A percentile compares a stretch with the other conserved stretches of the same genome.
These are phyloP conservation scores for Chitala chitala DNA, from an alignment of 2,113 vertebrate genomes.

Conservation along the genomic window DNA sequence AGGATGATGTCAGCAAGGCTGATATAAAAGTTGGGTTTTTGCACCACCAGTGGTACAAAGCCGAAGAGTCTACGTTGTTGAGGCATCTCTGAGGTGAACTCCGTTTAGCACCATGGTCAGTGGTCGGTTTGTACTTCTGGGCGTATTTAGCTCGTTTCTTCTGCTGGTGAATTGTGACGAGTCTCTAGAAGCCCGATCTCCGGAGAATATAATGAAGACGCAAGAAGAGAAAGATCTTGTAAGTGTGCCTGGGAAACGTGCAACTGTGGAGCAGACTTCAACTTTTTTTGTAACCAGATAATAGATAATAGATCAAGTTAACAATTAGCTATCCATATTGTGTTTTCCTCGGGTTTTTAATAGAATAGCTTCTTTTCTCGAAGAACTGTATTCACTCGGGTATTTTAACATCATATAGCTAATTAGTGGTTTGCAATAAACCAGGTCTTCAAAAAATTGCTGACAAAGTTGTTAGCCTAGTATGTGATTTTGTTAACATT, in stretches of 20 bases:
- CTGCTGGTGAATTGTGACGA: conserved; percentile 40
- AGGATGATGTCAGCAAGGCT: conserved; percentile 22
- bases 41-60: neutral
- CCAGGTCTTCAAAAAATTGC: too few species aligned
- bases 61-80: neutral
- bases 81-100: neutral
- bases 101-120: conserved; percentile 41
- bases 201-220: conserved; percentile 41
- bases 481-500: neutral
- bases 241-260: conserved; percentile 14
- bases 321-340: too few species aligned
- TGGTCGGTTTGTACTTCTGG: conserved; percentile 38
- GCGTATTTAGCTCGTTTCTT: conserved; percentile 38
- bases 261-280: too few species aligned
- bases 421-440: too few species aligned
- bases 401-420: too few species aligned
- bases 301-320: too few species aligned
- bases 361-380: too few species aligned
- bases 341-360: too few species aligned
- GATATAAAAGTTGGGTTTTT: conserved; percentile 15
- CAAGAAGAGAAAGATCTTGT: conserved; percentile 55
- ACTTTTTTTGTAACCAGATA: too few species aligned
- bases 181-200: conserved; percentile 37
- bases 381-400: too few species aligned
- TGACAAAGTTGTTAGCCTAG: too few species aligned